These are phyloP conservation scores for Montipora cactus DNA, from an alignment of 64 coral and sea anemone species.

Conservation along the genomic window DNA sequence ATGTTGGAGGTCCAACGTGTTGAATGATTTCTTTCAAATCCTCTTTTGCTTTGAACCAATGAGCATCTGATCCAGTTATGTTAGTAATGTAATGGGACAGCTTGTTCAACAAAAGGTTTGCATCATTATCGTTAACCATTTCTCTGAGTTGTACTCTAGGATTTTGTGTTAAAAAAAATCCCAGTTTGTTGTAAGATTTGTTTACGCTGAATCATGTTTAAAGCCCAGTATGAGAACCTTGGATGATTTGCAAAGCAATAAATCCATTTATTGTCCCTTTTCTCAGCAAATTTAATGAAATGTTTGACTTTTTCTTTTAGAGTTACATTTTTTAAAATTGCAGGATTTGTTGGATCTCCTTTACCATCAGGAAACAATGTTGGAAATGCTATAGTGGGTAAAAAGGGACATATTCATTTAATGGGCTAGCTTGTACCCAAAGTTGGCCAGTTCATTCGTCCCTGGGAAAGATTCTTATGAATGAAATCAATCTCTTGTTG, in stretches of 20 bases:
- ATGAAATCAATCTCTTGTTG: constrained; percentile 20
- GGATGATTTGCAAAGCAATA: constrained; percentile 51
- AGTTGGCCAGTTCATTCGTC: constrained; percentile 14
- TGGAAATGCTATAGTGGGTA: constrained; percentile 46
- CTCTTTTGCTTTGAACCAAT: constrained; percentile 40
- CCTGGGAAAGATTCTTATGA: constrained; percentile 6
- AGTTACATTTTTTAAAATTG: not conserved
- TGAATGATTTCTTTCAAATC: constrained; percentile 16
- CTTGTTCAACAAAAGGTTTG: constrained; percentile 4
- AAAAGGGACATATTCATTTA: constrained; percentile 41
- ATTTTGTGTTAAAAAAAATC: constrained; percentile 37
- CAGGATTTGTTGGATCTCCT: not conserved
- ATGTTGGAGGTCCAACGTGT: constrained; percentile 25
- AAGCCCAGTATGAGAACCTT: constrained; percentile 51
- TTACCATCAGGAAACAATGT: constrained; percentile 31
- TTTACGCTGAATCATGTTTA: constrained; percentile 30
- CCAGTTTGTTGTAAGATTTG: constrained; percentile 36
- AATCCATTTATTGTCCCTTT: constrained; percentile 20
- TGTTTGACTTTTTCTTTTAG: constrained; percentile 13
- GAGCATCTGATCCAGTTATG: constrained; percentile 38
- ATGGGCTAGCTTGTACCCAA: not conserved
- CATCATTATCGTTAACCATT: constrained; percentile 22
- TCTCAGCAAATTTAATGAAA: constrained; percentile 31
- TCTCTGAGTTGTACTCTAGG: constrained; percentile 31
- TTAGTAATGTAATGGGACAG: constrained; percentile 28